Percentiles rank a stretch among this genome's conserved stretches.
Conservation (phyloP, 2,113 vertebrate genomes). For the Corydoras maculifer region DNA sequence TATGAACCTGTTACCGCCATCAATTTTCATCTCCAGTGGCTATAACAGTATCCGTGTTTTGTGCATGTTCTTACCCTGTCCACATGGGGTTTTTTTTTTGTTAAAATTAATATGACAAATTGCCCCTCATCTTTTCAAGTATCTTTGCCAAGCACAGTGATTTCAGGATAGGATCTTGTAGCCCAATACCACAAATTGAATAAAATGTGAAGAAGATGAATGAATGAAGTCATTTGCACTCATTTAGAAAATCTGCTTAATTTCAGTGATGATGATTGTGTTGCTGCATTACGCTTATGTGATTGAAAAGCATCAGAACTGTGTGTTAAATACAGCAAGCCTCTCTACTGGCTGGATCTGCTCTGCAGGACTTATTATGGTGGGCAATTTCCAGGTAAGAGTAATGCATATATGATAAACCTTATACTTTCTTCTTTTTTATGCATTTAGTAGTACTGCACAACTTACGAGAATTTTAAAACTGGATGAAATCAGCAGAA, state of each 20-base stretch:
- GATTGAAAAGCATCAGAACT: constrained; percentile 73
- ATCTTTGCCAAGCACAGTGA: neutral
- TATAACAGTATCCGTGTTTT: neutral
- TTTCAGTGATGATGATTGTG: constrained; percentile 74
- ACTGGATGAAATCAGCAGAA: too few relatives aligned
- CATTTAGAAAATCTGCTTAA: neutral
- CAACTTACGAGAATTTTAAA: too few relatives aligned
- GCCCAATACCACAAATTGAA: neutral
- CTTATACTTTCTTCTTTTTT: neutral
- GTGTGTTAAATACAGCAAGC: constrained; percentile 76
- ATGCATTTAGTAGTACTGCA: neutral
- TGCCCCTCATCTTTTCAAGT: neutral
- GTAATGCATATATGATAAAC: neutral
- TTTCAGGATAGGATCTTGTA: neutral
- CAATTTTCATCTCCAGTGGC: too few relatives aligned
- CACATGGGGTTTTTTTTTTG: too few relatives aligned
- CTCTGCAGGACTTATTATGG: constrained; percentile 77
- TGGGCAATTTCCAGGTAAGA: constrained; percentile 82
- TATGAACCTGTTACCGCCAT: too few relatives aligned
- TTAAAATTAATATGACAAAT: too few relatives aligned
- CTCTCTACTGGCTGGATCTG: constrained; percentile 77
- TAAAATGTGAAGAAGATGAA: neutral
- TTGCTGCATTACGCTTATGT: constrained; percentile 77
- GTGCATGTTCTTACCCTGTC: neutral
- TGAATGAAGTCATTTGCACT: neutral